Evolutionary conservation across 2,888 invertebrate species (phyloP).

Genomic region (Liopterus haemorrhoidalis): DNA sequence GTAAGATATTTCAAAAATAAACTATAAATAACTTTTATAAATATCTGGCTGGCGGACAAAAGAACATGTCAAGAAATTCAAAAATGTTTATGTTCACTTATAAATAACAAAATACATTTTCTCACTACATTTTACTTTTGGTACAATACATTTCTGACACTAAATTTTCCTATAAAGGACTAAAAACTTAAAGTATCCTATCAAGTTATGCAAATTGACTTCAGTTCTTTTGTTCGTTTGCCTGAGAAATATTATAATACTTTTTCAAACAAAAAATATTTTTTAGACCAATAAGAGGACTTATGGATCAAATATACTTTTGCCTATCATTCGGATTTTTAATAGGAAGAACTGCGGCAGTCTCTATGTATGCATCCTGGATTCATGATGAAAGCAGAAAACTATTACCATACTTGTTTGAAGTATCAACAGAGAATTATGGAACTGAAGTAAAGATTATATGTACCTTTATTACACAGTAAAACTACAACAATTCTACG

Average conservation of each 20-base stretch:
- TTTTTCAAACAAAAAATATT: constrained; percentile 1
- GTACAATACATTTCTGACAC: too few species aligned
- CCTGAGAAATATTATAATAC: constrained; percentile 8
- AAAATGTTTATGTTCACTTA: too few species aligned
- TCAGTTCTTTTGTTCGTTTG: background rate
- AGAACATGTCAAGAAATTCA: too few species aligned
- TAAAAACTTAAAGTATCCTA: too few species aligned
- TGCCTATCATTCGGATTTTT: constrained; percentile 61
- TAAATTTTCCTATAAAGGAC: too few species aligned
- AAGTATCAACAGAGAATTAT: constrained; percentile 44
- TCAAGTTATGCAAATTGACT: background rate
- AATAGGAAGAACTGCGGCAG: constrained; percentile 53
- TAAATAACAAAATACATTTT: too few species aligned
- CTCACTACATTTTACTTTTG: too few species aligned
- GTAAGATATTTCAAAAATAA: constrained; percentile 47
- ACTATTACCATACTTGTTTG: constrained; percentile 41
- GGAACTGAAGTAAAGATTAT: constrained; percentile 41
- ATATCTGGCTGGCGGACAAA: too few species aligned
- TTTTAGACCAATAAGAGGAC: constrained; percentile 48
- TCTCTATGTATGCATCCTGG: constrained; percentile 41
- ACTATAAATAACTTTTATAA: background rate
- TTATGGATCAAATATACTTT: constrained; percentile 56
- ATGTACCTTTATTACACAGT: too few species aligned
- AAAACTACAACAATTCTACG: constrained; percentile 9
- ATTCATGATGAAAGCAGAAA: constrained; percentile 43